Evolutionary conservation across 2,113 vertebrate species (phyloP), one percentile per base, ranked within the genome.

Genomic region (Orthonyx spaldingii): DNA sequence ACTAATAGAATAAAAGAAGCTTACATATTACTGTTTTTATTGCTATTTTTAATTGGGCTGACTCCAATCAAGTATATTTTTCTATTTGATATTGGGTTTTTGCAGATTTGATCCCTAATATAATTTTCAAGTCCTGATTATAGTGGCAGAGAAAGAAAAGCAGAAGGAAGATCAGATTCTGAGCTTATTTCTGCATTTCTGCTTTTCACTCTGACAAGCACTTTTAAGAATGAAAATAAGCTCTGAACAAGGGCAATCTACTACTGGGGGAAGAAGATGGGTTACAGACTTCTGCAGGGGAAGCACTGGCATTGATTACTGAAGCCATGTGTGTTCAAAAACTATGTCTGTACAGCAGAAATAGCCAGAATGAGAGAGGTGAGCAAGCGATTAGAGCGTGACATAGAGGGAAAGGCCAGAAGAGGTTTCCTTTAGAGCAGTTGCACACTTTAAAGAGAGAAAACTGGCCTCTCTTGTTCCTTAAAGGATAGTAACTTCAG

Each of bases 371-470:
- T 52, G 27, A 64, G 23, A 86, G 23, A 60, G 26, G 9, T 18
- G 13, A 52, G 57, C 9, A 55, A 65, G 14, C 0, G 0, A 14
- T 22, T 26, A 30, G 27, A 55, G 5, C 20, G 47, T 35, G 28
- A 2, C 20, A 37, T 9, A 12, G 19, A 16, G 8, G 26, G 24
- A 74, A 92, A 84, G 26, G 56, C 33, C 77, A 84, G 46, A 50
- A 53, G 21, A 66, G 12, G 6, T 18, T 80, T 69, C n/a, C 65
- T 68, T 72, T 15, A 68, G 13, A 63, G 30, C n/a, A 83, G 10
- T 4, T 89, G 6, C 18, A 66, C 16, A 12, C 3, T 17, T 30
- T 10, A 55, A 77, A 74, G 27, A 26, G 16, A 61, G 26, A 70
- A 89, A 89, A 39, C 6, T 53, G 21, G 4, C 10, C 37, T 5